Base-by-base conservation (phyloP, 2,113 vertebrate genomes). In the Limanda limanda region DNA sequence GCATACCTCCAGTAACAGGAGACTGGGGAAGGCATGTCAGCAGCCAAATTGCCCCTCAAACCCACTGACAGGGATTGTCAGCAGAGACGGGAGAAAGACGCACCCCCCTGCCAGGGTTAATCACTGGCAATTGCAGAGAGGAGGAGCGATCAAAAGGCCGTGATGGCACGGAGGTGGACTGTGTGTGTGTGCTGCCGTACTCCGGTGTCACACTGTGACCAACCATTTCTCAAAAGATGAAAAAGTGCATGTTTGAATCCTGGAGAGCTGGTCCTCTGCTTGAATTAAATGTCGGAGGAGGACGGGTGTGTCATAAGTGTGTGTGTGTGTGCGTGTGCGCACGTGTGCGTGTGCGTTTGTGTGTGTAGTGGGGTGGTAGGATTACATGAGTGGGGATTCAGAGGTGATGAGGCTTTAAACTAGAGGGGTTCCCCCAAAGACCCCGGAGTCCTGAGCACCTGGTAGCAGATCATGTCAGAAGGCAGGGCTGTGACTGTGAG, bases 1-100 rank as follows among this genome's bases (percentile, higher is more conserved):
- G 81, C 85, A 85, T 90, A 89, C 78, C 84, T 89, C 82, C 78
- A 56, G 91, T 94, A 93, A 94, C 84, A 83, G 40, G 91, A 93
- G 91, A 92, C 86, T 52, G 65, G 78, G 79, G 84, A 81, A 83
- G 88, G 87, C 89, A 88, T 91, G 93, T 91, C 88, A 89, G 81
- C 74, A 17, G 89, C 89, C 93, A 94, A 92, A 94, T 92, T 93
- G 90, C 65, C 87, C 89, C 89, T 94, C 92, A 87, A 91, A 83
- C 81, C 88, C 80, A 89, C 89, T 94, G 92, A 92, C 90, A 91
- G 83, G 85, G 85, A 89, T 86, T 93, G 91, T 94, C 92, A 92
- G 92, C 90, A 68, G 80, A 79, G 78, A 89, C 63, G 74, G 74
- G 71, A 82, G 81, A 83, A 83, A 66, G 88, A 79, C 82, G 86